Evolutionary conservation across 1,140 invertebrate genomes (phyloP), one percentile per base, ranked within the genome.

Genomic region (Muscidifurax raptorellus): DNA sequence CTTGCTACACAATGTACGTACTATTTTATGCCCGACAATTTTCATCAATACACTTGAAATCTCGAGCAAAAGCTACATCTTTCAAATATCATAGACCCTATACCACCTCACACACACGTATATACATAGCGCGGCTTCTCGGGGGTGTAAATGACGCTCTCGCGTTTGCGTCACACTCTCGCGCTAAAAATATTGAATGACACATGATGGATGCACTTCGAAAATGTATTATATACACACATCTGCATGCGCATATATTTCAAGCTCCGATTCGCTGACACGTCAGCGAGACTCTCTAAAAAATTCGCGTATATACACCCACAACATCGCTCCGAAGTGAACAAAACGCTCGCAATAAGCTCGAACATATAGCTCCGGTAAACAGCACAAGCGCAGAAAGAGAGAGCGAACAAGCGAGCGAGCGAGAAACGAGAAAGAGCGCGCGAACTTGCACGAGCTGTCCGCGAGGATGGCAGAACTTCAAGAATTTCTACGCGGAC

Each of bases 401-500:
- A 52, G 74, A 77, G 36, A 7, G 82, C 28, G 64, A 40, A 32
- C 67, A 47, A 44, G 36, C 69, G 66, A 76, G 18, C 6, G 36
- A 15, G 52, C 4, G n/a, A 64, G 52, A 64, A 15, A 27, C 28
- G 40, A 27, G 7, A 13, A 76, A 40, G 18, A 79, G 71, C 27
- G 69, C n/a, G 67, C 84, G 30, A 27, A 64, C 47, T 9, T 69
- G 25, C 66, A 30, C 27, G 66, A 69, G 66, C 66, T 44, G 59
- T 72, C 67, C 40, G 80, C 32, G 40, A 59, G 76, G 47, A 36
- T 85, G 84, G 84, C 86, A 87, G 71, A 82, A 81, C 82, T 72
- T 85, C 86, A 87, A 85, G 84, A 87, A 87, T 85, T 77, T 76
- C 18, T 30, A n/a, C 28, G 47, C 32, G 12, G 44, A 71, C 82